Base-by-base conservation (phyloP, 2,888 invertebrate genomes). In the Drosophila quasianomalipes region DNA sequence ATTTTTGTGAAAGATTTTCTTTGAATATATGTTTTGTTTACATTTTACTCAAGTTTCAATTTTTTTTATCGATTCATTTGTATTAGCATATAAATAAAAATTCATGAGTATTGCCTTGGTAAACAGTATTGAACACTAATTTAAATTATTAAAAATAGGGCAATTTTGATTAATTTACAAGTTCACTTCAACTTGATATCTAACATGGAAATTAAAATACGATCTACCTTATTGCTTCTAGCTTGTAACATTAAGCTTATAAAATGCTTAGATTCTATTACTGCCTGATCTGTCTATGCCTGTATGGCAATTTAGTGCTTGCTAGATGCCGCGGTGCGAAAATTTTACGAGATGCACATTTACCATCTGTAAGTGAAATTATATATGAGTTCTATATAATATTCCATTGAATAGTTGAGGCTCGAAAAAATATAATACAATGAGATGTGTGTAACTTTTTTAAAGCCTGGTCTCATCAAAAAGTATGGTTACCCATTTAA, bases 401-500 rank as follows among this genome's bases (percentile, higher is more conserved):
- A 55, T 4, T 10, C 3, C 7, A 26, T 53, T 51, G 19, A n/a
- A 22, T 26, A 9, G 26, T 26, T 47, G 16, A 9, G 22, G 9
- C 26, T 47, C 2, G 16, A 26, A 16, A 26, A 4, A 9, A 47
- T 26, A 16, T 47, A 47, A 26, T 47, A 26, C 7, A 47, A 26
- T 9, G 22, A 47, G 16, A 16, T 26, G 9, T 14, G 9, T 9
- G 2, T 7, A 26, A 26, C 12, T 4, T 33, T 1, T 39, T 37
- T 5, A 16, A n/a, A 92, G 92, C 79, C 82, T 0, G 74, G 82
- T 22, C 58, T 93, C 0, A 70, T 93, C 0, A 41, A 82, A n/a
- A 95, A 95, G 80, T 95, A 96, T 82, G 94, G 95, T 0, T 97
- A 96, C 88, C 94, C 94, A 0, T 92, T 94, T 0, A 96, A 96